Percentiles rank a stretch among this genome's conserved stretches.
phyloP scores from a whole-genome alignment of 2,113 vertebrate genomes.

The Amblyornis subalaris region DNA sequence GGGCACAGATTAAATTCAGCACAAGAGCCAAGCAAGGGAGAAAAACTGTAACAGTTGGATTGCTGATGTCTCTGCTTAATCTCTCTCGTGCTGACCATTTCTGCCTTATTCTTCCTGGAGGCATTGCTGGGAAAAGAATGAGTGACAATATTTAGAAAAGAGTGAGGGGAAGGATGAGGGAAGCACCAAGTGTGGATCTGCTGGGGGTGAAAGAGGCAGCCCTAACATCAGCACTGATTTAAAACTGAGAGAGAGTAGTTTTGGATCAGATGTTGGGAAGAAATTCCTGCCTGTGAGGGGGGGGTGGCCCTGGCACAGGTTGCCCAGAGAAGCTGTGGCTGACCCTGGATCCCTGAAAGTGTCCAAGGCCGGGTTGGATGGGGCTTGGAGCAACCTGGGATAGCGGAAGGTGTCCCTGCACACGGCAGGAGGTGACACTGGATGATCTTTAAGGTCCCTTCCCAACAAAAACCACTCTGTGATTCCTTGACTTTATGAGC shows the following conservation, averaged over 20 bases:
- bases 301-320: rapidly evolving
- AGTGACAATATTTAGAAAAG: background rate
- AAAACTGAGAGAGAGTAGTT: background rate
- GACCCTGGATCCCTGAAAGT: background rate
- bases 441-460: background rate
- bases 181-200: background rate
- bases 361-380: rapidly evolving
- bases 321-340: background rate
- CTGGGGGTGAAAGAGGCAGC: background rate
- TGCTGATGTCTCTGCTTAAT: background rate
- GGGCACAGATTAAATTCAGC: background rate
- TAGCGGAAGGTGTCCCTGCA: rapidly evolving
- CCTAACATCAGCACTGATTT: background rate
- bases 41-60: background rate
- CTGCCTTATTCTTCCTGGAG: background rate
- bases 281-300: background rate
- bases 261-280: background rate
- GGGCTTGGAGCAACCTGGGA: background rate
- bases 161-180: background rate
- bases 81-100: background rate
- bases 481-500: background rate
- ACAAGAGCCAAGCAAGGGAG: background rate
- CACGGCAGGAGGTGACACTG: rapidly evolving
- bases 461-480: background rate
- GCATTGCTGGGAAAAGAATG: background rate